A percentile compares a stretch with the other conserved stretches of the same genome.
Evolutionary conservation across 2,113 vertebrate genomes (phyloP).

Genomic region (Syngnathus scovelli): DNA sequence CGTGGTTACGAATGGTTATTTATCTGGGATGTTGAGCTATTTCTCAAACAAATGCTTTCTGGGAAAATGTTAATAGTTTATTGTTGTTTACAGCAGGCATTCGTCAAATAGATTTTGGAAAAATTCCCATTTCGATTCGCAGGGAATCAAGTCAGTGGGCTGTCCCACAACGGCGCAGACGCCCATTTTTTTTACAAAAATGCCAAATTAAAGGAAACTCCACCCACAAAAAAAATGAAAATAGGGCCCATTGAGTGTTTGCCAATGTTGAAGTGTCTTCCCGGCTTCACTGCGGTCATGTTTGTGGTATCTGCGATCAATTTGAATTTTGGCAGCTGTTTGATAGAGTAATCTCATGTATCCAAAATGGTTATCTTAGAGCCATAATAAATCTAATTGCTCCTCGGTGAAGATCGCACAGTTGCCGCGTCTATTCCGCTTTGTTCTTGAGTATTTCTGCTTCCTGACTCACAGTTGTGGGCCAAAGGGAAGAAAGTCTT

Average conservation of each 20-base stretch:
- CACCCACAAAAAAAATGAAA: no score
- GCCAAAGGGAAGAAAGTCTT: constrained; percentile 41
- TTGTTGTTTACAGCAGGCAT: constrained; percentile 45
- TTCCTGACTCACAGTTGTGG: constrained; percentile 60
- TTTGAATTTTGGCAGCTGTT: constrained; percentile 51
- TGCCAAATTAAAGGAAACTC: no score
- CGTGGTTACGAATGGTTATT: constrained; percentile 32
- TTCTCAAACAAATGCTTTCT: constrained; percentile 46
- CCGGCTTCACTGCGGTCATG: constrained; percentile 34
- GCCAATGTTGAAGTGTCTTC: constrained; percentile 28
- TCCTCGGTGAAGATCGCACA: constrained; percentile 48
- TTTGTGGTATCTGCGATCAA: constrained; percentile 48
- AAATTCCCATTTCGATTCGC: no score
- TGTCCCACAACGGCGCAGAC: no score
- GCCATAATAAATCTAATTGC: constrained; percentile 57
- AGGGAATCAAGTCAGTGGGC: no score
- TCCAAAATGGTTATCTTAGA: constrained; percentile 44
- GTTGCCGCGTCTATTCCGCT: constrained; percentile 62
- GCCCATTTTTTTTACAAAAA: no score
- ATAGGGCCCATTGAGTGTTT: constrained; percentile 18
- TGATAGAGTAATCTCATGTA: constrained; percentile 40
- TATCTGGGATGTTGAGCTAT: constrained; percentile 39
- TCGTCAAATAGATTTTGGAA: constrained; percentile 39
- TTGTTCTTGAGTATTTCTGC: constrained; percentile 61
- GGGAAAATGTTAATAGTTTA: constrained; percentile 36